phyloP scores from a whole-genome alignment of 2,797 vertebrate genomes.

The Cossypha caffra region DNA sequence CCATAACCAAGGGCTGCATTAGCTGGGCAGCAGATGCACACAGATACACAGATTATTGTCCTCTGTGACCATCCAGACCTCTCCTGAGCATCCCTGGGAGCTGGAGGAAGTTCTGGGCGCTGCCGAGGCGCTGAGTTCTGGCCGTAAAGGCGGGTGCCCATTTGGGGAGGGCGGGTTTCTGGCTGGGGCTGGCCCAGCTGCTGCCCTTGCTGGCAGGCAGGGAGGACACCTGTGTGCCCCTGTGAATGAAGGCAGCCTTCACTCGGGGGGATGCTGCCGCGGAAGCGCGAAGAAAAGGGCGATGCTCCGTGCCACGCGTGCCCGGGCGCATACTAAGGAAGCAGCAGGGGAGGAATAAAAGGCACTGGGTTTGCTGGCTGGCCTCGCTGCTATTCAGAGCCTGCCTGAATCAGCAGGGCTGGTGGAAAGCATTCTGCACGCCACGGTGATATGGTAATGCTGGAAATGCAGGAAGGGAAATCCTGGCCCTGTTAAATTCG shows the following conservation, averaged over 20 bases:
- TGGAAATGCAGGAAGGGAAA: not conserved
- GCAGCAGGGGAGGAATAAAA: not conserved
- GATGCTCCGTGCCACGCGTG: not conserved
- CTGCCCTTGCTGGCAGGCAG: not conserved
- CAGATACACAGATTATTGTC: not conserved
- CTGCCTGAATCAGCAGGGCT: not conserved
- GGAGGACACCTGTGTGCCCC: not conserved
- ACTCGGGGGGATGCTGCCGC: not conserved
- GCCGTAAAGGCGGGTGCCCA: fast-evolving
- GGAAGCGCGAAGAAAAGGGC: not conserved
- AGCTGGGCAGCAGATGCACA: fast-evolving
- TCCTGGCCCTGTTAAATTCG: fast-evolving
- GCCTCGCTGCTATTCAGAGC: not conserved
- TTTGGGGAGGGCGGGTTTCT: fast-evolving
- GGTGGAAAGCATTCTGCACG: not conserved
- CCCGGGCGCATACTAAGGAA: slow-evolving; percentile 29
- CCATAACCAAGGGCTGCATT: not conserved
- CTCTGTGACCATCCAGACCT: not conserved
- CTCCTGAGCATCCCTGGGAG: not conserved
- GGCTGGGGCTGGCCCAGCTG: not conserved
- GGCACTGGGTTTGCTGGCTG: not conserved
- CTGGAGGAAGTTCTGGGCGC: not conserved
- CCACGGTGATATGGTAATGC: not conserved
- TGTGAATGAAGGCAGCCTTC: slow-evolving; percentile 27
- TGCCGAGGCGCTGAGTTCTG: fast-evolving